Base-by-base conservation (phyloP, 1,140 invertebrate genomes). In the Lanistes nyassanus region DNA sequence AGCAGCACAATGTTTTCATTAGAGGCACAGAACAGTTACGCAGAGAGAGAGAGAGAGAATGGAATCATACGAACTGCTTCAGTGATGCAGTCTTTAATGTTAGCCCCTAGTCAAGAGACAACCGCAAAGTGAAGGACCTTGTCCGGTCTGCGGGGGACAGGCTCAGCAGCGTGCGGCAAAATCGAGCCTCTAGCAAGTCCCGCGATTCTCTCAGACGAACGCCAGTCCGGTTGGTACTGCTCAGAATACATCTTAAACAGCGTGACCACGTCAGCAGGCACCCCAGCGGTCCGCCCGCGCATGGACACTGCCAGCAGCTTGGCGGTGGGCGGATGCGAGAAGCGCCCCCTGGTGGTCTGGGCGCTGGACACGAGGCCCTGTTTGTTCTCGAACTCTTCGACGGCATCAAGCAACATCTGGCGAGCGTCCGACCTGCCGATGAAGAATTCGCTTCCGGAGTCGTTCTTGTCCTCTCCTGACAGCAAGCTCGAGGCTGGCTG, bases 171-270 rank as follows among this genome's bases (percentile, higher is more conserved):
- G 9, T 9, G 0, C 42, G 5, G 42, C 42, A 47, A 47, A 9
- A 9, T 13, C 42, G 9, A 9, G 9, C 19, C 42, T 47, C 42
- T 9, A 47, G 42, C 42, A 1, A 47, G 42, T 16, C 7, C 11
- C 1, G 58, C 31, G 58, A 16, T 34, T 16, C 3, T 60, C 31
- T 9, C 11, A 1, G 37, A 9, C 37, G 31, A 37, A 16, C 76
- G 67, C 83, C 83, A 85, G 72, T 83, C 83, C 9, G 83, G 83
- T 34, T 83, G 79, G 73, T 85, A 85, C 67, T 86, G 85, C n/a
- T 85, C 84, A 13, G 84, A 84, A 71, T 86, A 86, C 26, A 84
- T 81, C 69, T 79, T 80, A 69, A 86, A 86, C 39, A 86, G 75
- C 5, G 81, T 82, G 21, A 79, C 77, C 80, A 85, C 80, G 69